phyloP scores from a whole-genome alignment of 2,113 vertebrate species.

The Corythaeola cristata region DNA sequence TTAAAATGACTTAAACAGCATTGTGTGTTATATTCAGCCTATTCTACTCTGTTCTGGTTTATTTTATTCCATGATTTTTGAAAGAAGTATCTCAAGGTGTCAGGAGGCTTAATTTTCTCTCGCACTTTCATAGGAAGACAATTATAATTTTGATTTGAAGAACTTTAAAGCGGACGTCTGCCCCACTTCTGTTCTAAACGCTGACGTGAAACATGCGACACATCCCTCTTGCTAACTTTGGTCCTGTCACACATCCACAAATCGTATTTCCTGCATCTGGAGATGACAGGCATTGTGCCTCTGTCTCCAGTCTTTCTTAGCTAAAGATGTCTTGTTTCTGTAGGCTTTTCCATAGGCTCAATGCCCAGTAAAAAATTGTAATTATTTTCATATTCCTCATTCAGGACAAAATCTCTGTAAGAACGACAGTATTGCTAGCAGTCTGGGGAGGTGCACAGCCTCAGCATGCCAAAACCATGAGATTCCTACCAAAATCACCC shows the following conservation, averaged over 20 bases:
- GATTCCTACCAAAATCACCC: not conserved
- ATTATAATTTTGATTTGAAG: constrained; percentile 36
- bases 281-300: not conserved
- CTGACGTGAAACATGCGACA: not conserved
- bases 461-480: not conserved
- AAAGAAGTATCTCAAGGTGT: not conserved
- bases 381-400: not conserved
- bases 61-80: not conserved
- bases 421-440: not conserved
- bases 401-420: not conserved
- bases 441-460: not conserved
- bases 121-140: not conserved
- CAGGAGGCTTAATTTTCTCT: constrained; percentile 35
- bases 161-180: constrained; percentile 39
- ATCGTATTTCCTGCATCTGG: not conserved
- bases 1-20: not conserved
- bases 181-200: constrained; percentile 11
- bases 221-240: constrained; percentile 21
- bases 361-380: not conserved
- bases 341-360: not conserved
- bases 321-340: not conserved
- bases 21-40: not conserved
- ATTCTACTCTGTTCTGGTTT: not conserved
- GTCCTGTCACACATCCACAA: constrained; percentile 3
- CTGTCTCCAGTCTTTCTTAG: not conserved